Base-by-base conservation (phyloP, 2,888 invertebrate genomes). In the Hyalella azteca region DNA sequence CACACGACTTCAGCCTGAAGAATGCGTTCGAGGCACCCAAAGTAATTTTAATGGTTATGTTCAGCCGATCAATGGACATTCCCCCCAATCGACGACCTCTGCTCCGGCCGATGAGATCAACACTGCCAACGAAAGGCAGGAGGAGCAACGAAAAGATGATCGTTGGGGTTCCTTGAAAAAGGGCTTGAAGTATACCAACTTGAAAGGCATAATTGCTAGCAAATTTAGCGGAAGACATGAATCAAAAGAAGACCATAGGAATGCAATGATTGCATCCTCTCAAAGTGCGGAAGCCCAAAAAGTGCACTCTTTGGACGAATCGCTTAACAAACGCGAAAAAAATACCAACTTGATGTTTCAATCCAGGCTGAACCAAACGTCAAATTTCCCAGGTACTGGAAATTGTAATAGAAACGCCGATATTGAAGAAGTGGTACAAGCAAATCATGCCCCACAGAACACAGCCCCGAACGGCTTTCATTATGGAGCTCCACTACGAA, bases 131-230 rank as follows among this genome's bases (percentile, higher is more conserved):
- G 66, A 66, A 36, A 66, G 66, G 19, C 66, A 66, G 19, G 66
- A 66, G 13, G 81, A 83, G 15, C 48, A 36, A 3, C 59, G 77
- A 40, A 81, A 81, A 73, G 83, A 81, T 39, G 83, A 83, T 45
- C 80, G 81, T 50, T 81, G 81, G 81, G 81, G 81, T 26, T 81
- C 81, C 22, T 77, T 83, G 36, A 83, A 78, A 19, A 75, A 78
- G 19, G 81, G 81, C 2, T 49, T 75, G 75, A 85, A 84, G 73
- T 84, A 84, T 60, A 80, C 80, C n/a, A 73, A 82, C 79, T 76
- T 85, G n/a, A 85, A 83, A 66, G 81, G 81, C 49, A 85, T 83
- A 59, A 45, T 85, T 15, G 79, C 81, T 26, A 77, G 79, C 60
- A 83, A 81, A 49, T 82, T 85, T 54, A 80, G 54, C 36, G 77